Percentiles rank a stretch among this genome's conserved stretches.
Conservation (phyloP, 2,888 invertebrate genomes). For the Xanthorhoe spadicearia region DNA sequence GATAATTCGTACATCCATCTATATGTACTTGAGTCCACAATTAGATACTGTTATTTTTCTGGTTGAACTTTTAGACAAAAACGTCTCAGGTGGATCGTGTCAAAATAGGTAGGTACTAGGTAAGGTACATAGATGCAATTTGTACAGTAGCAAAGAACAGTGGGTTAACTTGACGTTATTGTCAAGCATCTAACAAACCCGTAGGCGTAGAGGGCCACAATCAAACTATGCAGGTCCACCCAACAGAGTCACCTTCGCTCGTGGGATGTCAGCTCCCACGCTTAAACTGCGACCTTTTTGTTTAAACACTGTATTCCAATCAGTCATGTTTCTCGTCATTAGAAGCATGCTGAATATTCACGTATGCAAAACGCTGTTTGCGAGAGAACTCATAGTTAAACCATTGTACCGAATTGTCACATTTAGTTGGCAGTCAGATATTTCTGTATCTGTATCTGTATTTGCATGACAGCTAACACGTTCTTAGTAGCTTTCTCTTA, state of each 20-base stretch:
- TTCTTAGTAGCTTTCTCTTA: slow-evolving; percentile 14
- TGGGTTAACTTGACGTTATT: slow-evolving; percentile 43
- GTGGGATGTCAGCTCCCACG: slow-evolving; percentile 72
- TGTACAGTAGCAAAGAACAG: slow-evolving; percentile 29
- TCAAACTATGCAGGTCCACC: slow-evolving; percentile 67
- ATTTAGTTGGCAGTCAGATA: slow-evolving; percentile 45
- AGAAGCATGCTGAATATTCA: slow-evolving; percentile 70
- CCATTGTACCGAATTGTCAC: slow-evolving; percentile 47
- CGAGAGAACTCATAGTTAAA: slow-evolving; percentile 57
- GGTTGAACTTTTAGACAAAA: background rate
- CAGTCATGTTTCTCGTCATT: slow-evolving; percentile 61
- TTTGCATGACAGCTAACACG: slow-evolving; percentile 23
- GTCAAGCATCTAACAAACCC: slow-evolving; percentile 50
- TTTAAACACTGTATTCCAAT: slow-evolving; percentile 62
- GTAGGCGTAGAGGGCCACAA: slow-evolving; percentile 66
- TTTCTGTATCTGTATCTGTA: slow-evolving; percentile 28
- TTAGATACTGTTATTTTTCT: background rate
- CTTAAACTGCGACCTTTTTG: slow-evolving; percentile 68
- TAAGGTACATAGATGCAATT: slow-evolving; percentile 21
- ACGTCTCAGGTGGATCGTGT: slow-evolving; percentile 2
- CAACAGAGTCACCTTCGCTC: slow-evolving; percentile 62
- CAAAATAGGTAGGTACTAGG: background rate
- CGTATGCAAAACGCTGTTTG: slow-evolving; percentile 63
- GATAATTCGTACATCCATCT: slow-evolving; percentile 46
- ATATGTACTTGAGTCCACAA: background rate